Base-by-base conservation (phyloP, 2,888 invertebrate species). In the Hylaea fasciaria region DNA sequence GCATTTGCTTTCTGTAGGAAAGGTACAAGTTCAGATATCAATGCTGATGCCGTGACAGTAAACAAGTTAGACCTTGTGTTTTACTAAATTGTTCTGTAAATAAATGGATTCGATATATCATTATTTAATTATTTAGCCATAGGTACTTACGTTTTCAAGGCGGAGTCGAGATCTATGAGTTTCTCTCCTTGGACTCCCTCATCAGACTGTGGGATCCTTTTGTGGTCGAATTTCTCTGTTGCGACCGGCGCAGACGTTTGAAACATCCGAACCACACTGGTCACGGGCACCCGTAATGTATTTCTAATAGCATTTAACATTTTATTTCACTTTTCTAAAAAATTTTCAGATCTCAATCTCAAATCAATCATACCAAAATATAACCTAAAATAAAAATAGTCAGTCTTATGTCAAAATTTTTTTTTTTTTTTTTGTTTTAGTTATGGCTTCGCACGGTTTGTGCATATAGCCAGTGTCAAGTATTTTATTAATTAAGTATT, bases 111-210 rank as follows among this genome's bases (percentile, higher is more conserved):
- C 22, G 5, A 22, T 22, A 22, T 22, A 22, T 22, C 5, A 3
- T 22, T 22, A 3, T 22, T 22, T 22, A 22, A 12, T 37, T 5
- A 12, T 37, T 37, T 37, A 1, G 7, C 4, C n/a, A 4, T 12
- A 35, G 4, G 10, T 60, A 76, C 93, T 86, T 89, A 96, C 95
- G 93, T 90, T 73, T 93, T 90, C 9, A 94, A 80, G 13, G 93
- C 81, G 9, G 93, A 85, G 82, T 97, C 97, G 39, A 97, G 94
- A 79, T 96, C 95, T 35, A 95, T 77, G 0, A 94, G 86, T 77
- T 93, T 94, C 85, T 97, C 97, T 44, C 97, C 97, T 59, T 93
- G 93, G 0, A 96, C 96, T 48, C 97, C 97, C 80, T 97, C 96
- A 81, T 97, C 97, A 11, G 82, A 81, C 0, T 89, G 79, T 10